phyloP scores from a whole-genome alignment of 1,140 invertebrate genomes.

The Pachypsylla venusta region DNA sequence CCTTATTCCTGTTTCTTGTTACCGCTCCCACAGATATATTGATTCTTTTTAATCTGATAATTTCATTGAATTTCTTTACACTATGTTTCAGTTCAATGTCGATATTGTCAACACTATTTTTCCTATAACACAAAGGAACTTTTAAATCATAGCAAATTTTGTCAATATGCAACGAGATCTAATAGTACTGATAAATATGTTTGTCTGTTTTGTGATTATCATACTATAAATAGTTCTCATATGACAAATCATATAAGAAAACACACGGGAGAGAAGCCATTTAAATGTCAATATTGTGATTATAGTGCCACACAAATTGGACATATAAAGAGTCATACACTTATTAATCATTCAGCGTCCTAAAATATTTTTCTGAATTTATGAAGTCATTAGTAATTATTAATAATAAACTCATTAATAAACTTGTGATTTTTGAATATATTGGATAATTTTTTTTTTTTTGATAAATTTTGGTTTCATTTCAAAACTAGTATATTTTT shows the following conservation, averaged over 20 bases:
- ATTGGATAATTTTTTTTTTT: too few relatives aligned
- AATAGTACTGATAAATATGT: background rate
- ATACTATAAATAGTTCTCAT: constrained; percentile 33
- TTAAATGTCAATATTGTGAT: constrained; percentile 12
- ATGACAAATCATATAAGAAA: constrained; percentile 13
- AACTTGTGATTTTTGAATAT: too few relatives aligned
- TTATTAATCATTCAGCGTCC: background rate
- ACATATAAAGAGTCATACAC: background rate
- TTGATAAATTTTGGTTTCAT: too few relatives aligned
- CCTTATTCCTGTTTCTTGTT: too few relatives aligned
- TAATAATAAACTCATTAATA: too few relatives aligned
- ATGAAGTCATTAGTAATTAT: too few relatives aligned
- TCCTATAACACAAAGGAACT: background rate
- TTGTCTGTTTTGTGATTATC: background rate
- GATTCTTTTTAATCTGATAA: too few relatives aligned
- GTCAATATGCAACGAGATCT: background rate
- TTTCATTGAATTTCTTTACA: too few relatives aligned
- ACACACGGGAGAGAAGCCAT: constrained; percentile 17
- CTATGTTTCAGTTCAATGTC: constrained; percentile 2
- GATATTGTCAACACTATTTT: background rate
- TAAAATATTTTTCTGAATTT: too few relatives aligned
- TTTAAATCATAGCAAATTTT: constrained; percentile 1
- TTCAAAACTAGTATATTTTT: too few relatives aligned
- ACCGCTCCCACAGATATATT: too few relatives aligned
- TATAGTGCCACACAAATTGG: background rate